These are phyloP conservation scores for Gallinago media DNA, from an alignment of 2,113 vertebrate genomes.

Conservation along the genomic window DNA sequence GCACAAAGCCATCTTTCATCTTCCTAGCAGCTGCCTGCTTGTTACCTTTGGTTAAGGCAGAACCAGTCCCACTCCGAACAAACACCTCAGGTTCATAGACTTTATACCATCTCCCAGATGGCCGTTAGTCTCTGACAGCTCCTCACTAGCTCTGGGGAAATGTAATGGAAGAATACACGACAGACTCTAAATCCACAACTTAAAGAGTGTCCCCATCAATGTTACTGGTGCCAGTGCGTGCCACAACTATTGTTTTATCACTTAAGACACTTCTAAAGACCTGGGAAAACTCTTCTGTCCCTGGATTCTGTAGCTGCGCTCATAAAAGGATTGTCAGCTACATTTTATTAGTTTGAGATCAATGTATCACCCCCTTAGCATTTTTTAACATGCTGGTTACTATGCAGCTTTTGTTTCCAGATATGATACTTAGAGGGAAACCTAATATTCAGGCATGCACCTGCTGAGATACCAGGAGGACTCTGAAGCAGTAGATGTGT, in stretches of 20 bases:
- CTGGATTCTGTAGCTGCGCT: background rate
- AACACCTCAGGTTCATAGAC: background rate
- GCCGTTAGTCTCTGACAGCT: background rate
- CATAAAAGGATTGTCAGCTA: fast-evolving
- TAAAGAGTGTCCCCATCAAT: background rate
- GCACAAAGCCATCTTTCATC: background rate
- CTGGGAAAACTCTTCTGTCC: background rate
- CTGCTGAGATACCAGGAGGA: background rate
- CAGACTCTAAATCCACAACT: background rate
- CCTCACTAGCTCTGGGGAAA: background rate
- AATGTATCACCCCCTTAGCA: background rate
- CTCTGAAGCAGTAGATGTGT: background rate
- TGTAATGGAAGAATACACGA: background rate
- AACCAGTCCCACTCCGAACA: background rate
- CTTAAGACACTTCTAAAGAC: background rate
- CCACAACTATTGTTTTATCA: background rate
- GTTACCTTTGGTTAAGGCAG: background rate
- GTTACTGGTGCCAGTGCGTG: background rate
- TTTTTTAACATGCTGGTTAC: background rate
- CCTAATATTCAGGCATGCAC: background rate
- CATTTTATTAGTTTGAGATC: background rate
- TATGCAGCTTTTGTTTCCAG: background rate
- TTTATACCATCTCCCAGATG: background rate
- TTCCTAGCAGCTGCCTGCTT: background rate
- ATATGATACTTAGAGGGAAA: background rate